Percentiles rank a stretch among this genome's conserved stretches.
These are phyloP conservation scores for Diabrotica undecimpunctata DNA, from an alignment of 1,140 invertebrate genomes.

Conservation along the genomic window DNA sequence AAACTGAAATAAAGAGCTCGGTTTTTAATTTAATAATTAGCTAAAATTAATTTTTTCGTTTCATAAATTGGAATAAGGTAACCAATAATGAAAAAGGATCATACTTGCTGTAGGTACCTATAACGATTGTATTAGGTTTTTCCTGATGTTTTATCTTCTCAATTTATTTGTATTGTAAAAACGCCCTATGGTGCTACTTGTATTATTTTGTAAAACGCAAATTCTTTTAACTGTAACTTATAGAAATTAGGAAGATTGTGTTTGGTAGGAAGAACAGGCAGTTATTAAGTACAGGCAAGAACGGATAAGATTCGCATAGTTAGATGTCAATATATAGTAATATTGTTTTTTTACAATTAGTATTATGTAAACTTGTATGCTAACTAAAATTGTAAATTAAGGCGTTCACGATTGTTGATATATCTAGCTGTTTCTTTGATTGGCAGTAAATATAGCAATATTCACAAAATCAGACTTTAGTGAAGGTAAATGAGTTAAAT, in stretches of 20 bases:
- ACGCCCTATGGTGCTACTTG: conserved; percentile 14
- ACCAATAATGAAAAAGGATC: conserved; percentile 9
- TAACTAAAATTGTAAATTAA: too few relatives aligned
- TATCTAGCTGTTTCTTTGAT: too few relatives aligned
- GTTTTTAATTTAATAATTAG: too few relatives aligned
- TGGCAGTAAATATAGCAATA: too few relatives aligned
- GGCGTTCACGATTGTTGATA: too few relatives aligned
- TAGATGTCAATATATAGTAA: background rate
- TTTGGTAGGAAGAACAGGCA: background rate
- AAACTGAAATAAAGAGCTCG: too few relatives aligned
- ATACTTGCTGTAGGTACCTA: background rate
- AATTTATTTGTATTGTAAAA: background rate
- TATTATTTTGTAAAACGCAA: background rate
- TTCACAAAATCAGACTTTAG: too few relatives aligned
- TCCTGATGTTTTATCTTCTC: background rate
- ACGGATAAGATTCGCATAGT: background rate
- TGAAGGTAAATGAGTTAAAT: too few relatives aligned
- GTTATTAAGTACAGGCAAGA: background rate
- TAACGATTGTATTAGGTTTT: conserved; percentile 9
- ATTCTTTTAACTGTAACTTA: background rate
- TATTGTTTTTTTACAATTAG: background rate
- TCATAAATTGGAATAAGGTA: too few relatives aligned
- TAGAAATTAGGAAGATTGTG: background rate
- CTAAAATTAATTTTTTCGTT: too few relatives aligned
- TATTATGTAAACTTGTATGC: too few relatives aligned